phyloP scores from a whole-genome alignment of 2,113 vertebrate species.

The Zosterops japonicus region DNA sequence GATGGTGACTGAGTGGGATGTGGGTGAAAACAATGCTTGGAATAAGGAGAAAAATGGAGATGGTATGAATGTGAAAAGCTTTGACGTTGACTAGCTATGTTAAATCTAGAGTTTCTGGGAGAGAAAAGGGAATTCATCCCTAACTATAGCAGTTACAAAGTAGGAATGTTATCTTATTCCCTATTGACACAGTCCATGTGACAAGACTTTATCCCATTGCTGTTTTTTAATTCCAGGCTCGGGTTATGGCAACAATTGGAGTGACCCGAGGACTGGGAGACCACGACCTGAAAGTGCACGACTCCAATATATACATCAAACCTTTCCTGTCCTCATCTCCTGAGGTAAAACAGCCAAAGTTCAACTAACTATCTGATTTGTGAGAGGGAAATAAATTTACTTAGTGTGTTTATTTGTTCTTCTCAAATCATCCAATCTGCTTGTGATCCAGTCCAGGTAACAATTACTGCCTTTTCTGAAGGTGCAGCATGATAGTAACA shows the following conservation, averaged over 20 bases:
- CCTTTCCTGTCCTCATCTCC: constrained; percentile 95
- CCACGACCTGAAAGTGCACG: constrained; percentile 95
- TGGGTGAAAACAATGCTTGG: not conserved
- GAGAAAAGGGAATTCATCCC: not conserved
- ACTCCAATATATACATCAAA: constrained; percentile 98
- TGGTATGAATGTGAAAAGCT: not conserved
- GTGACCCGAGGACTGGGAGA: constrained; percentile 96
- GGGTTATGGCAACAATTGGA: constrained; percentile 96
- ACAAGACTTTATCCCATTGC: not conserved
- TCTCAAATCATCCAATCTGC: not conserved
- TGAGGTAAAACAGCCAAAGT: constrained; percentile 79
- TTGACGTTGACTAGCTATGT: not conserved
- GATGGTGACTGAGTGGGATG: not conserved
- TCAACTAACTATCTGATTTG: not conserved
- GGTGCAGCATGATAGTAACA: not conserved
- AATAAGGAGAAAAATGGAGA: not conserved
- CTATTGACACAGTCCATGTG: not conserved
- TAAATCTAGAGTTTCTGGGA: not conserved
- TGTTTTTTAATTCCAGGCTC: constrained; percentile 80
- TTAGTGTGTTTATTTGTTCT: not conserved
- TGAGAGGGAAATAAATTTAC: not conserved
- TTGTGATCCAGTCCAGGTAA: not conserved
- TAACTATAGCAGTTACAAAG: not conserved
- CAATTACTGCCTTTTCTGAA: not conserved
- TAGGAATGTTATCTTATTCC: not conserved